These are phyloP conservation scores for Venustaconcha ellipsiformis DNA, from an alignment of 1,140 invertebrate genomes.

Conservation along the genomic window DNA sequence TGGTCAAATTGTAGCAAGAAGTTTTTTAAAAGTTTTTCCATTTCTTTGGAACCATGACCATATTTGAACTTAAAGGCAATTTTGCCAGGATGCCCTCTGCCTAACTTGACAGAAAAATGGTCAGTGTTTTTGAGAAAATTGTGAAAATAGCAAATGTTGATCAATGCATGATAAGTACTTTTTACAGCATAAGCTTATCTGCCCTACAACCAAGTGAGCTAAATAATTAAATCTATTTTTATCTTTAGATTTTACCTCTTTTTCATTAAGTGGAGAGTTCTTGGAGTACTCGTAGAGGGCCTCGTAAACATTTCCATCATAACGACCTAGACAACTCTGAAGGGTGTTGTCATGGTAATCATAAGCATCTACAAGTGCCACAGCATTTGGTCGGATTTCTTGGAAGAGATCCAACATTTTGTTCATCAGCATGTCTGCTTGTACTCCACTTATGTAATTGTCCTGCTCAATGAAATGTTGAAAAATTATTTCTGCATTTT, in stretches of 20 bases:
- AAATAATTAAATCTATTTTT: neutral
- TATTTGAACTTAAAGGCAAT: too few relatives aligned
- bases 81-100: too few relatives aligned
- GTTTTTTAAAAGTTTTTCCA: too few relatives aligned
- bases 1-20: too few relatives aligned
- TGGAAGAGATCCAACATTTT: constrained; percentile 79
- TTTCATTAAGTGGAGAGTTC: constrained; percentile 87
- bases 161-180: too few relatives aligned
- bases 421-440: constrained; percentile 76
- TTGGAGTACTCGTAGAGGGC: constrained; percentile 86
- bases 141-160: too few relatives aligned
- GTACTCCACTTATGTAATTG: constrained; percentile 69
- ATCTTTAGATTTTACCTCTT: constrained; percentile 66
- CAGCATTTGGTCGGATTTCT: constrained; percentile 85
- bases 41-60: too few relatives aligned
- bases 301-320: constrained; percentile 93
- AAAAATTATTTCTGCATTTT: neutral
- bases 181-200: too few relatives aligned
- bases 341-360: constrained; percentile 87
- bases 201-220: too few relatives aligned
- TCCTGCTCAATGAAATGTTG: constrained; percentile 39
- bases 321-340: constrained; percentile 85
- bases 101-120: too few relatives aligned
- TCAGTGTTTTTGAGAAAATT: too few relatives aligned
- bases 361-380: constrained; percentile 91